Evolutionary conservation across 2,888 invertebrate species (phyloP).

Genomic region (Eutolmus rufibarbis): DNA sequence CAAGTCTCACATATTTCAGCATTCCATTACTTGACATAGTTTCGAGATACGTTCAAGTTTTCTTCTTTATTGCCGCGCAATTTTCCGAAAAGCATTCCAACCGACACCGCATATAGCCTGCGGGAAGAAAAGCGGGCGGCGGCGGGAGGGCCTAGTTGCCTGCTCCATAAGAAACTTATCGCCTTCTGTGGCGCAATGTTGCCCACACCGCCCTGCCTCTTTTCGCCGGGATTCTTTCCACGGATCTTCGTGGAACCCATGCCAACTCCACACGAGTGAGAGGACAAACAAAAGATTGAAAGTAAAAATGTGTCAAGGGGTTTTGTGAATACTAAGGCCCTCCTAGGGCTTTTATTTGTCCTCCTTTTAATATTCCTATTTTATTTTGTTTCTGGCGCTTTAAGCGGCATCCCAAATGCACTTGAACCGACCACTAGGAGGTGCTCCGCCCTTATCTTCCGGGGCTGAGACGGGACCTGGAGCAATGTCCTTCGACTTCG

Average conservation of each 20-base stretch:
- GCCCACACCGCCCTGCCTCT: not conserved
- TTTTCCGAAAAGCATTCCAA: constrained; percentile 24
- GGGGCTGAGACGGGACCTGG: not conserved
- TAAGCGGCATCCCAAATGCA: constrained; percentile 5
- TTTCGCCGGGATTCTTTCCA: not conserved
- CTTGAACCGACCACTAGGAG: constrained; percentile 2
- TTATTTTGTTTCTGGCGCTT: constrained; percentile 6
- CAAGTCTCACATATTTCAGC: constrained; percentile 18
- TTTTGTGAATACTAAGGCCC: constrained; percentile 23
- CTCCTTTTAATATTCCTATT: constrained; percentile 19
- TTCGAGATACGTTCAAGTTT: constrained; percentile 26
- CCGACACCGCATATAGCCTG: not conserved
- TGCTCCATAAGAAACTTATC: not conserved
- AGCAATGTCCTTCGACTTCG: not conserved
- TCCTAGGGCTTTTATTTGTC: constrained; percentile 15
- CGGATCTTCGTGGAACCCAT: not conserved
- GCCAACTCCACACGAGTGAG: constrained; percentile 17
- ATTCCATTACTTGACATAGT: constrained; percentile 39
- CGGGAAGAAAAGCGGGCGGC: not conserved
- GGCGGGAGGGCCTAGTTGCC: not conserved
- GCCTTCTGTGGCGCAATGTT: not conserved
- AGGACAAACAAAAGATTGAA: constrained; percentile 39
- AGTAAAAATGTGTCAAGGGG: constrained; percentile 40
- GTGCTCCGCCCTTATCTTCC: not conserved
- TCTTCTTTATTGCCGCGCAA: constrained; percentile 36